Evolutionary conservation across 2,113 vertebrate species (phyloP).

Genomic region (Nothocercus nigrocapillus): DNA sequence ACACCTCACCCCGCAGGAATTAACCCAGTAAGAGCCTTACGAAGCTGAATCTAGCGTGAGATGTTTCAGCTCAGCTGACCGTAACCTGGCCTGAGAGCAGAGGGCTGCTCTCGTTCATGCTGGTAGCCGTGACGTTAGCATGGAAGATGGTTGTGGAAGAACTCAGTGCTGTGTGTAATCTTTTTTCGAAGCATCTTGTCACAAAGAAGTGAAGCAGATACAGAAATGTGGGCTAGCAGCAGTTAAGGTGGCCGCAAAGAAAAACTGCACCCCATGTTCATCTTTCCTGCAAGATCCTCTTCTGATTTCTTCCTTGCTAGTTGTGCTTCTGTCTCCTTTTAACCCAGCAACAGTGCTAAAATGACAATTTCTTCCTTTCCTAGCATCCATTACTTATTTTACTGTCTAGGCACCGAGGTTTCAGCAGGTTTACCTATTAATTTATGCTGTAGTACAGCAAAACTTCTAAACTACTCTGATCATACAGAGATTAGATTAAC

Average conservation of each 20-base stretch:
- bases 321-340: neutral
- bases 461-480: neutral
- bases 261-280: neutral
- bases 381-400: neutral
- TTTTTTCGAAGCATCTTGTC: neutral
- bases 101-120: neutral
- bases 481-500: neutral
- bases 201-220: neutral
- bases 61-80: neutral
- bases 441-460: neutral
- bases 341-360: neutral
- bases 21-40: neutral
- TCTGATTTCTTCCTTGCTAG: neutral
- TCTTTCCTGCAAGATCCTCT: neutral
- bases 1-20: neutral
- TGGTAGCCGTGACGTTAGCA: rapidly evolving
- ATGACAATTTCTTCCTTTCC: neutral
- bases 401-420: neutral
- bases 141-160: neutral
- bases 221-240: neutral
- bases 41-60: neutral
- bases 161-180: neutral
- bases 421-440: neutral
- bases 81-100: neutral
- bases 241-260: neutral